A percentile compares a stretch with the other conserved stretches of the same genome.
Evolutionary conservation across 2,797 vertebrate genomes (phyloP).

Genomic region (Rachycentron canadum): DNA sequence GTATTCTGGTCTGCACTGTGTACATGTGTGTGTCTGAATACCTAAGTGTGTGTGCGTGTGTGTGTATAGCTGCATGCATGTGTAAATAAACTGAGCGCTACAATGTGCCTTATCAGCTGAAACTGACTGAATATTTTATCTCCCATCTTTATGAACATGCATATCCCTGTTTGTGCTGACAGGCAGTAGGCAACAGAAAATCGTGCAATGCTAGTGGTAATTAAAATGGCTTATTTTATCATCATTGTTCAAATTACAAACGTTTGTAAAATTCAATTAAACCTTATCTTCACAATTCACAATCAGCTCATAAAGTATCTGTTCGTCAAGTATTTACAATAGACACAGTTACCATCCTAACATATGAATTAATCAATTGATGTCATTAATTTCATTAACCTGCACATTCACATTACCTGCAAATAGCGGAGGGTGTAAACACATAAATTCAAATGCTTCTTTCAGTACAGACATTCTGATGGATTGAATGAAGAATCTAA

Average conservation of each 20-base stretch:
- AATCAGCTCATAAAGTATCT: neutral
- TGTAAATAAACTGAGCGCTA: neutral
- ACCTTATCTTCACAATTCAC: neutral
- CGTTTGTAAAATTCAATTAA: neutral
- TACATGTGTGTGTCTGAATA: neutral
- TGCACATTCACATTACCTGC: neutral
- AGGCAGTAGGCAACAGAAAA: neutral
- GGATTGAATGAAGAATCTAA: neutral
- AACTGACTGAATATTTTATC: slow-evolving; percentile 25
- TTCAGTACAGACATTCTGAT: no score
- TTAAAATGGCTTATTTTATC: neutral
- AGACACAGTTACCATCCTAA: neutral
- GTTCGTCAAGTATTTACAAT: neutral
- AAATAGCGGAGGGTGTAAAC: neutral
- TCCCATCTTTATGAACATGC: slow-evolving; percentile 8
- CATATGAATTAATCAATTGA: neutral
- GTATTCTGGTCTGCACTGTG: neutral
- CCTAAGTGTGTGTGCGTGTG: neutral
- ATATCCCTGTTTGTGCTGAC: neutral
- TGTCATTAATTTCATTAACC: neutral
- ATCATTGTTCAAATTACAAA: neutral
- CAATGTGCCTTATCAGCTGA: slow-evolving; percentile 14
- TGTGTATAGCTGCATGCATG: neutral
- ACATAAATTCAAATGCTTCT: neutral
- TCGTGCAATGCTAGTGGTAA: neutral